Conservation (phyloP, 2,797 vertebrate species). For the Alosa sapidissima region DNA sequence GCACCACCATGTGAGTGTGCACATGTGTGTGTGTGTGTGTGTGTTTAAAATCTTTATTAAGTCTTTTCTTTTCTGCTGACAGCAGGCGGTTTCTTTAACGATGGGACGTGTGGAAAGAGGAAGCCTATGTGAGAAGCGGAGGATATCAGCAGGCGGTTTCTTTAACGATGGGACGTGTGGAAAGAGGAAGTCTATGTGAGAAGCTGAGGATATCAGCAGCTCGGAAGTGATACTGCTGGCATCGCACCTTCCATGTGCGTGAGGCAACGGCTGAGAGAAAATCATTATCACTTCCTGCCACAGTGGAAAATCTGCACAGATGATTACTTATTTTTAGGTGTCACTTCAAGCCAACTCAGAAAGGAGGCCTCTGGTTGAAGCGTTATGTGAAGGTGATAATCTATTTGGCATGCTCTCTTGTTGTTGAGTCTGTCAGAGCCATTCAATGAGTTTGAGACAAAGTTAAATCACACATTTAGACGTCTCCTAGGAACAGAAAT, state of each 20-base stretch:
- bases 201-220: slow-evolving; percentile 43
- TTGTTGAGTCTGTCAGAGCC: neutral
- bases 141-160: slow-evolving; percentile 46
- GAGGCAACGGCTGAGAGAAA: slow-evolving; percentile 48
- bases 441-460: neutral
- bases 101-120: slow-evolving; percentile 39
- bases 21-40: neutral
- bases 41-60: slow-evolving; percentile 49
- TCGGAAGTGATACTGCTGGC: slow-evolving; percentile 45
- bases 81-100: slow-evolving; percentile 54
- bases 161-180: slow-evolving; percentile 43
- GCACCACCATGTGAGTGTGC: neutral
- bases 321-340: slow-evolving; percentile 27
- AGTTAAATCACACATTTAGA: neutral
- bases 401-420: neutral
- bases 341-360: neutral
- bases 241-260: slow-evolving; percentile 48
- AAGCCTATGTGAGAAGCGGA: slow-evolving; percentile 31
- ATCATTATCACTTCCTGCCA: slow-evolving; percentile 55
- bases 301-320: slow-evolving; percentile 23
- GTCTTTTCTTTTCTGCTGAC: slow-evolving; percentile 55
- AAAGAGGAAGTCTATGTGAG: slow-evolving; percentile 33
- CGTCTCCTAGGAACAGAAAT: neutral
- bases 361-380: neutral
- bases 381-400: slow-evolving; percentile 17